Evolutionary conservation across 2,888 invertebrate species (phyloP).

Genomic region (Brachynemurus nebulosus): DNA sequence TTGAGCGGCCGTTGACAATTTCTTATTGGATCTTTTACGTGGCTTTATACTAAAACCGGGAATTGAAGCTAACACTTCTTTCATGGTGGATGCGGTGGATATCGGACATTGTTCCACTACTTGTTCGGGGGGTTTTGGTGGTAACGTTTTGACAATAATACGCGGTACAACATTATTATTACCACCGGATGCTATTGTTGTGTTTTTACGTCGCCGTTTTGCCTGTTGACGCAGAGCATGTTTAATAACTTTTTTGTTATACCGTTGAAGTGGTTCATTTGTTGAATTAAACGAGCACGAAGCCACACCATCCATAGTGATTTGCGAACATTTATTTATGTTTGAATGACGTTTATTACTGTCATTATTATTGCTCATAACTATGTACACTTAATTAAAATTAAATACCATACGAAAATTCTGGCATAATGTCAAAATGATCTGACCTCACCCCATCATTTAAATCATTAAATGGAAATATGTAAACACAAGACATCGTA

Average conservation of each 20-base stretch:
- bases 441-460: conserved; percentile 10
- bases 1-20: conserved; percentile 82
- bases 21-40: conserved; percentile 64
- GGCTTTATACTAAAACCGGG: conserved; percentile 79
- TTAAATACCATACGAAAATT: conserved; percentile 1
- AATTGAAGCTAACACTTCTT: conserved; percentile 75
- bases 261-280: conserved; percentile 19
- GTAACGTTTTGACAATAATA: conserved; percentile 70
- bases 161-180: conserved; percentile 54
- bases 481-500: conserved; percentile 1
- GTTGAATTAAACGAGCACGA: conserved; percentile 9
- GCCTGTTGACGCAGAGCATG: conserved; percentile 65
- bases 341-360: not conserved
- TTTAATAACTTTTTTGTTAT: conserved; percentile 53
- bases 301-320: conserved; percentile 9
- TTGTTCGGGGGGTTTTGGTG: conserved; percentile 45
- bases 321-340: not conserved
- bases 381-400: not conserved
- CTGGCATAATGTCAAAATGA: conserved; percentile 3
- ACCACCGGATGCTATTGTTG: conserved; percentile 46
- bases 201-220: conserved; percentile 68
- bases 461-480: too few species aligned
- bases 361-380: conserved; percentile 1
- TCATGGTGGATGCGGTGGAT: conserved; percentile 62
- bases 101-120: conserved; percentile 32